Evolutionary conservation across 1,140 invertebrate genomes (phyloP), one percentile per base, ranked within the genome.

Genomic region (Acyrthosiphon pisum): DNA sequence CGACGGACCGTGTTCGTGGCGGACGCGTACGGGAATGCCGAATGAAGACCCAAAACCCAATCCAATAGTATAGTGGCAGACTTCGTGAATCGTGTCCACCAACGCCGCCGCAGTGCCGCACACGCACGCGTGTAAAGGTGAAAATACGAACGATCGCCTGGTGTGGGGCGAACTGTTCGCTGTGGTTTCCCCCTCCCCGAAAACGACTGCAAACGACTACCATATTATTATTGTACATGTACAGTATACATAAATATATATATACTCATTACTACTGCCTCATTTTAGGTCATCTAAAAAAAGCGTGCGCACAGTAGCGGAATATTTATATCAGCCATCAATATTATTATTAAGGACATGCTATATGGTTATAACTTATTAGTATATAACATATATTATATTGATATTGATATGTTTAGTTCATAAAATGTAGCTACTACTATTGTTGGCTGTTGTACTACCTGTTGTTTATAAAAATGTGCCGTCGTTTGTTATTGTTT

Each of bases 231-330:
- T 68, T 68, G 30, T n/a, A 68, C 60, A 30, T 11, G 30, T 68
- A 68, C 11, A 68, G 50, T 30, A n/a, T 76, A 76, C 14, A 76
- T 76, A n/a, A 53, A 50, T 68, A 56, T 26, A 56, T 22, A 6
- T 23, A 56, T 30, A 60, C 30, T 18, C 60, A 68, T 68, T 68
- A 18, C 14, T 68, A 35, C 30, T 41, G 90, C 37, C 68, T 81
- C 35, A 26, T 91, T 91, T 91, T 91, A 91, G 90, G 90, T 91
- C 90, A 76, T 76, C 60, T 76, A 76, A 76, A 76, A 76, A n/a
- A 76, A 76, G 14, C 60, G 60, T n/a, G 18, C 22, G 30, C 20
- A 50, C 87, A 48, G 86, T 46, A 87, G 30, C 7, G 87, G n/a
- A 50, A 50, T 88, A 50, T 50, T 87, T n/a, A n/a, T 53, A 88